Percentiles rank a stretch among this genome's conserved stretches.
Evolutionary conservation across 2,888 invertebrate species (phyloP).

Genomic region (Amiota mariae): DNA sequence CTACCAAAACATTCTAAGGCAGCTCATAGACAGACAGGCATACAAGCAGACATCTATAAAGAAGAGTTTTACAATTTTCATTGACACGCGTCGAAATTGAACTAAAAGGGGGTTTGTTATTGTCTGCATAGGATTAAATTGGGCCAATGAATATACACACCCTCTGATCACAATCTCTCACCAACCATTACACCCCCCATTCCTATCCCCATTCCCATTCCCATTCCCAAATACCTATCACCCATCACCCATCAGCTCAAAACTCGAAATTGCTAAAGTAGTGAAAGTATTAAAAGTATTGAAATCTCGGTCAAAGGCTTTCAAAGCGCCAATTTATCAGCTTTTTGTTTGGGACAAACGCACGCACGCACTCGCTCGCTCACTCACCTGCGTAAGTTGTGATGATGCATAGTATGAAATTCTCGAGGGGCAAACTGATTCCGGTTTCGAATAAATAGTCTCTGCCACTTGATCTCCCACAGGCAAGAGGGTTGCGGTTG

Average conservation of each 20-base stretch:
- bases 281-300: slow-evolving; percentile 21
- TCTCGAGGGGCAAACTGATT: slow-evolving; percentile 77
- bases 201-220: no score
- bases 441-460: slow-evolving; percentile 57
- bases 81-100: slow-evolving; percentile 58
- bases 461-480: slow-evolving; percentile 72
- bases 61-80: slow-evolving; percentile 40
- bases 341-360: slow-evolving; percentile 53
- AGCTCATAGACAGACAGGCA: no score
- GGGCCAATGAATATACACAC: slow-evolving; percentile 12
- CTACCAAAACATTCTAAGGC: slow-evolving; percentile 26
- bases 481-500: slow-evolving; percentile 77
- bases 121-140: slow-evolving; percentile 19
- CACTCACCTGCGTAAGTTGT: slow-evolving; percentile 80
- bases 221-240: neutral
- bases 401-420: slow-evolving; percentile 88
- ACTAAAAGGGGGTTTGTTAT: neutral
- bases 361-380: slow-evolving; percentile 80
- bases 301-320: slow-evolving; percentile 30
- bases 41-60: no score
- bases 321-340: slow-evolving; percentile 26
- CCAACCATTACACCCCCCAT: neutral
- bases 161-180: no score
- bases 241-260: neutral
- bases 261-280: neutral